A percentile compares a stretch with the other conserved stretches of the same genome.
phyloP scores from a whole-genome alignment of 2,888 invertebrate genomes.

The Microplitis manilae region DNA sequence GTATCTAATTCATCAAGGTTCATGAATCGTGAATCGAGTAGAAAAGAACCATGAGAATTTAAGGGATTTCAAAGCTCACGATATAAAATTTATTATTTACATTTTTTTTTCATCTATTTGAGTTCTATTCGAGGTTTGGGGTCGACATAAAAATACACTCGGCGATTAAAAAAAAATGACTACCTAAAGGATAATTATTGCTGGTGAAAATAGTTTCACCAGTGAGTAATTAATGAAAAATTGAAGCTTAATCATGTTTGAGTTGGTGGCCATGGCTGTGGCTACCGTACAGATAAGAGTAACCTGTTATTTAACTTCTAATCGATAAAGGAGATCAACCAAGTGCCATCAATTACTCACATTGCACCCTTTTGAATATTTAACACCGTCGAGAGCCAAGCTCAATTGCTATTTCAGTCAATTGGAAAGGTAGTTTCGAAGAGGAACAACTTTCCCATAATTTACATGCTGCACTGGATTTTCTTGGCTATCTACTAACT shows the following conservation, averaged over 20 bases:
- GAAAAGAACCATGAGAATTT: background rate
- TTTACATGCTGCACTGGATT: conserved; percentile 16
- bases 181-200: background rate
- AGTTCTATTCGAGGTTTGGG: background rate
- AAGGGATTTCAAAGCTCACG: background rate
- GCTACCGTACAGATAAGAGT: conserved; percentile 6
- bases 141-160: background rate
- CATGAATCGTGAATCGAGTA: background rate
- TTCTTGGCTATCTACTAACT: background rate
- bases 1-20: background rate
- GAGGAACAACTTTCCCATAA: conserved; percentile 16
- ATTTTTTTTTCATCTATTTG: background rate
- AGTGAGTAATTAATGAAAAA: background rate
- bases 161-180: background rate
- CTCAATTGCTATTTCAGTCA: conserved; percentile 32
- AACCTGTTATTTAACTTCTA: conserved; percentile 43
- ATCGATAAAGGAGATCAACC: conserved; percentile 42
- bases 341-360: conserved; percentile 49
- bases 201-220: background rate
- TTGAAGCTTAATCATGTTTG: background rate
- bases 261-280: background rate
- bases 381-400: conserved; percentile 34
- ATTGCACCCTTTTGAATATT: conserved; percentile 47
- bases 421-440: conserved; percentile 21
- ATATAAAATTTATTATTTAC: background rate